These are phyloP conservation scores for Lobophora halterata DNA, from an alignment of 2,888 invertebrate species.

Conservation along the genomic window DNA sequence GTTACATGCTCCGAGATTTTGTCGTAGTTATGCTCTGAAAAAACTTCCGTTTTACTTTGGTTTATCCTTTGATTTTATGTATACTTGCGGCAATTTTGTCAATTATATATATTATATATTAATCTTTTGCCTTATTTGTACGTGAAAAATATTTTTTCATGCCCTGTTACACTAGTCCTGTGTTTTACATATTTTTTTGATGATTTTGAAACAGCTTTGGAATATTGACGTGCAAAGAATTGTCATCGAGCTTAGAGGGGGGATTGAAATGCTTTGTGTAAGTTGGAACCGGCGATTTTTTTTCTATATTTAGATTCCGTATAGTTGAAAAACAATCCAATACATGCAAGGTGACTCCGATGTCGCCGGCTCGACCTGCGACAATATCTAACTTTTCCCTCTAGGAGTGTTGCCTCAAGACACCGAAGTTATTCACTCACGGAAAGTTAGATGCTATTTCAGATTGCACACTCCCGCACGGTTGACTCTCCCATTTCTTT, in stretches of 20 bases:
- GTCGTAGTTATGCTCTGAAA: not conserved
- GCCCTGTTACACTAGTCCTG: too few relatives aligned
- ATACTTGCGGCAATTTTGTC: too few relatives aligned
- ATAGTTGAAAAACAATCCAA: slow-evolving; percentile 17
- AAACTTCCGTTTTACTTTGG: not conserved
- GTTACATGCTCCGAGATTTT: slow-evolving; percentile 1
- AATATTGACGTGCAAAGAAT: slow-evolving; percentile 9
- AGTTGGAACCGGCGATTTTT: slow-evolving; percentile 9
- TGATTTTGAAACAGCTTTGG: slow-evolving; percentile 8
- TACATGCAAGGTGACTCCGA: slow-evolving; percentile 15
- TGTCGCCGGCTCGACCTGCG: slow-evolving; percentile 1
- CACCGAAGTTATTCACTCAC: slow-evolving; percentile 9
- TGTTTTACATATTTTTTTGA: not conserved
- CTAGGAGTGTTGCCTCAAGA: slow-evolving; percentile 4
- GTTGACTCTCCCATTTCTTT: slow-evolving; percentile 17
- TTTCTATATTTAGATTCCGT: slow-evolving; percentile 21
- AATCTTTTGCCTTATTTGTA: too few relatives aligned
- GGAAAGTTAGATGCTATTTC: slow-evolving; percentile 23
- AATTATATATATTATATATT: too few relatives aligned
- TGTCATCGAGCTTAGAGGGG: too few relatives aligned
- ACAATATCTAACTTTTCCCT: slow-evolving; percentile 15
- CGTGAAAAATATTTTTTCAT: too few relatives aligned
- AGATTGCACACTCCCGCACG: slow-evolving; percentile 22
- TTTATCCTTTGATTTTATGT: not conserved
- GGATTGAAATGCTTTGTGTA: too few relatives aligned